These are phyloP conservation scores for Ophion ventricosus DNA, from an alignment of 2,888 invertebrate species.

Conservation along the genomic window DNA sequence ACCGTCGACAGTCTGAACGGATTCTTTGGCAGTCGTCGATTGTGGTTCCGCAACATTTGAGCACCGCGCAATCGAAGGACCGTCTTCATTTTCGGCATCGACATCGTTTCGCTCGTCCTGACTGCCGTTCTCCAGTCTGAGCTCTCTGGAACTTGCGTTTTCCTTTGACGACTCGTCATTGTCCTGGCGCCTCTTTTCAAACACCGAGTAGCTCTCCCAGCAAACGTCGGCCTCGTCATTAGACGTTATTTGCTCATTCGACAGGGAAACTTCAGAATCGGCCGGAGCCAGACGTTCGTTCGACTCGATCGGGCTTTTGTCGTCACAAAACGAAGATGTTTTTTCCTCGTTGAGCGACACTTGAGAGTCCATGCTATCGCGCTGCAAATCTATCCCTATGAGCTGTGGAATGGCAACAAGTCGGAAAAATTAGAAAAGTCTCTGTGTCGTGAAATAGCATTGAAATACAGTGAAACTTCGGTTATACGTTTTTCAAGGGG, in stretches of 20 bases:
- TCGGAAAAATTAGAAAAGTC: background rate
- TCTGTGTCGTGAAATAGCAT: background rate
- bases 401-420: conserved; percentile 48
- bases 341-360: conserved; percentile 5
- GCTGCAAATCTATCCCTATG: conserved; percentile 59
- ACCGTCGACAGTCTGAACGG: conserved; percentile 38
- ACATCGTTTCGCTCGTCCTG: conserved; percentile 22
- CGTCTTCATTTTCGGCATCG: background rate
- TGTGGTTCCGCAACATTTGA: conserved; percentile 57
- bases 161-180: background rate
- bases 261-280: conserved; percentile 9
- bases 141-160: conserved; percentile 13
- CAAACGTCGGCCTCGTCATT: conserved; percentile 42
- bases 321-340: conserved; percentile 2
- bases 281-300: conserved; percentile 39
- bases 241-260: conserved; percentile 2
- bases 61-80: background rate
- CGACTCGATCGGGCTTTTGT: conserved; percentile 16
- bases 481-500: too few relatives aligned
- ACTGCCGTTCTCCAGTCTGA: background rate
- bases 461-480: too few relatives aligned
- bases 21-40: conserved; percentile 51
- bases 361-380: conserved; percentile 24
- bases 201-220: conserved; percentile 42
- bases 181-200: conserved; percentile 1